Evolutionary conservation across 1,140 invertebrate species (phyloP).

Genomic region (Belonocnema kinseyi): DNA sequence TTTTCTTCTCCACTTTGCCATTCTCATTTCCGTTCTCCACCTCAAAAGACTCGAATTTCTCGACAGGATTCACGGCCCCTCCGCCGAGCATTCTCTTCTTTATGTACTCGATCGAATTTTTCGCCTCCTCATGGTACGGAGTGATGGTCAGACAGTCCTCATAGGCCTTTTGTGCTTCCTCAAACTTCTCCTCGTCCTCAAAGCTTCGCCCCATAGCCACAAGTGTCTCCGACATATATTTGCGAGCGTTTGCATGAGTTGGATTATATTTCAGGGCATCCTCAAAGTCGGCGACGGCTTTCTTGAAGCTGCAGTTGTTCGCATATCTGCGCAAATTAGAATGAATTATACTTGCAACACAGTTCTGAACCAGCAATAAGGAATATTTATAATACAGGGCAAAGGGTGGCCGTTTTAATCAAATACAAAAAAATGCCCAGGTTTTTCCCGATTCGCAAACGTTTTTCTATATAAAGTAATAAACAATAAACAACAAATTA

Average conservation of each 20-base stretch:
- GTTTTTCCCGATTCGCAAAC: too few species aligned
- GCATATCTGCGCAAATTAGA: slow-evolving; percentile 81
- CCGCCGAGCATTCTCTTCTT: slow-evolving; percentile 78
- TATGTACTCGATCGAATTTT: slow-evolving; percentile 86
- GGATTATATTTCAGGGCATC: slow-evolving; percentile 92
- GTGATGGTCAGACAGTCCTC: slow-evolving; percentile 87
- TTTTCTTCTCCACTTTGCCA: slow-evolving; percentile 83
- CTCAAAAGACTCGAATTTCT: slow-evolving; percentile 69
- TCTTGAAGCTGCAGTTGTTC: slow-evolving; percentile 93
- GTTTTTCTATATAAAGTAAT: too few species aligned
- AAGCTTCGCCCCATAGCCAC: slow-evolving; percentile 89
- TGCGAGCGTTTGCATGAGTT: slow-evolving; percentile 93
- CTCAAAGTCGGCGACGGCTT: slow-evolving; percentile 96
- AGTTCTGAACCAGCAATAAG: too few species aligned
- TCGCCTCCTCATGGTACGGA: slow-evolving; percentile 89
- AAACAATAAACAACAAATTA: too few species aligned
- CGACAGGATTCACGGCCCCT: slow-evolving; percentile 62
- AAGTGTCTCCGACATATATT: slow-evolving; percentile 95
- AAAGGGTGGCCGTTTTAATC: too few species aligned
- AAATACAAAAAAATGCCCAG: too few species aligned
- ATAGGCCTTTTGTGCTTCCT: slow-evolving; percentile 89
- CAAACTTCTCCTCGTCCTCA: slow-evolving; percentile 88
- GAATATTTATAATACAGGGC: too few species aligned
- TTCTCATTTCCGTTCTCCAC: slow-evolving; percentile 65
- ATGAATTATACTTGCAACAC: background rate